phyloP scores from a whole-genome alignment of 2,113 vertebrate genomes.

The Propithecus coquereli region DNA sequence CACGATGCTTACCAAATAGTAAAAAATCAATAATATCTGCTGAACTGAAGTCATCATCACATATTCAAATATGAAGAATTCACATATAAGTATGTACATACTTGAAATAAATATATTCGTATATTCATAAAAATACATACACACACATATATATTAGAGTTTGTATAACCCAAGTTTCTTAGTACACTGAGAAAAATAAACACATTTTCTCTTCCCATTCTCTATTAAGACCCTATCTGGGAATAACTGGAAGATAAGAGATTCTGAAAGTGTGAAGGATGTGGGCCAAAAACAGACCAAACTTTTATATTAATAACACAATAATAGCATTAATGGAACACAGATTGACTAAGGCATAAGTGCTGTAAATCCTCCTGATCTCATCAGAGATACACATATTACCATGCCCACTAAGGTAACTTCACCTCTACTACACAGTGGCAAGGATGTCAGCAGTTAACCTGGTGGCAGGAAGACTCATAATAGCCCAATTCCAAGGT shows the following conservation, averaged over 20 bases:
- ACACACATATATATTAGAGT: background rate
- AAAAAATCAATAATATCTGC: background rate
- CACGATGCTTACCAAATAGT: background rate
- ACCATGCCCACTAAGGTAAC: background rate
- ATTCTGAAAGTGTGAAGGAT: background rate
- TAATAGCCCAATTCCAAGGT: background rate
- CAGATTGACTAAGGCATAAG: background rate
- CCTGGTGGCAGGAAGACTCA: background rate
- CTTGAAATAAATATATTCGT: background rate
- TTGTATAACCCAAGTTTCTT: background rate
- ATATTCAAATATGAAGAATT: background rate
- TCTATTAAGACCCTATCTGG: background rate
- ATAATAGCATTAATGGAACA: background rate
- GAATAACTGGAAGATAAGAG: background rate
- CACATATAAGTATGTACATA: background rate
- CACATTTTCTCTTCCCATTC: background rate
- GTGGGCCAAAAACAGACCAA: background rate
- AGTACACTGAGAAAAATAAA: background rate
- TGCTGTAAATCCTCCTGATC: background rate
- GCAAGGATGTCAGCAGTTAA: background rate
- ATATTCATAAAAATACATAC: background rate
- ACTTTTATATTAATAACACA: background rate
- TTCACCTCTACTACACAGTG: background rate
- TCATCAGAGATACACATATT: fast-evolving
- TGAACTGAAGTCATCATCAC: background rate